Conservation (phyloP, 2,113 vertebrate species). For the Cynoglossus semilaevis region DNA sequence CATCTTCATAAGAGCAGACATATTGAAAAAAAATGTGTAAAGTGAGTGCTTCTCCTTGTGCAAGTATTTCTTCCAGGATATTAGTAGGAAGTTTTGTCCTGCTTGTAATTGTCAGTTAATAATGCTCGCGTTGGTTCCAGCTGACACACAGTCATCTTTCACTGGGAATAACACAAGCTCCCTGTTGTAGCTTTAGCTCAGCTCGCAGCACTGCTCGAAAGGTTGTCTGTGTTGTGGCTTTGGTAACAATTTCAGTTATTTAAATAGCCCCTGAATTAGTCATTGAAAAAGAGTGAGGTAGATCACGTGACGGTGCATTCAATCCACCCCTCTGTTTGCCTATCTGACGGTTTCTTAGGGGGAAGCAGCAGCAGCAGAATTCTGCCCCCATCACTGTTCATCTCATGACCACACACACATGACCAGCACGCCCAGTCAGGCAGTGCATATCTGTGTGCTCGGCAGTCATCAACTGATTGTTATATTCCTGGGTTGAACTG, state of each 20-base stretch:
- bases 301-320: constrained; percentile 31
- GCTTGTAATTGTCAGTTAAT: neutral
- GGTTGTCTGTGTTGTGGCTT: constrained; percentile 6
- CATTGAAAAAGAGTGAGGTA: constrained; percentile 24
- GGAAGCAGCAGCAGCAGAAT: constrained; percentile 14
- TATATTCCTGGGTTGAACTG: neutral
- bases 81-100: neutral
- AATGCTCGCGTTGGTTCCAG: neutral
- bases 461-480: constrained; percentile 22
- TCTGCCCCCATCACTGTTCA: constrained; percentile 47
- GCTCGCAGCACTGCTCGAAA: constrained; percentile 12
- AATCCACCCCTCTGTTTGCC: constrained; percentile 7
- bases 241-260: constrained; percentile 50
- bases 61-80: neutral
- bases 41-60: neutral
- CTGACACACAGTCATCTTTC: neutral
- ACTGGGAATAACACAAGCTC: neutral
- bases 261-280: constrained; percentile 25
- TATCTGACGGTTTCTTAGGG: constrained; percentile 8
- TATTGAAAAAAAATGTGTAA: constrained; percentile 9
- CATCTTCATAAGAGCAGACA: neutral
- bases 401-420: constrained; percentile 79
- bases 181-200: neutral
- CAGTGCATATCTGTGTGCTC: constrained; percentile 41
- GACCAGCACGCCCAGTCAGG: constrained; percentile 59